phyloP scores from a whole-genome alignment of 2,113 vertebrate species.

The Labrus mixtus region DNA sequence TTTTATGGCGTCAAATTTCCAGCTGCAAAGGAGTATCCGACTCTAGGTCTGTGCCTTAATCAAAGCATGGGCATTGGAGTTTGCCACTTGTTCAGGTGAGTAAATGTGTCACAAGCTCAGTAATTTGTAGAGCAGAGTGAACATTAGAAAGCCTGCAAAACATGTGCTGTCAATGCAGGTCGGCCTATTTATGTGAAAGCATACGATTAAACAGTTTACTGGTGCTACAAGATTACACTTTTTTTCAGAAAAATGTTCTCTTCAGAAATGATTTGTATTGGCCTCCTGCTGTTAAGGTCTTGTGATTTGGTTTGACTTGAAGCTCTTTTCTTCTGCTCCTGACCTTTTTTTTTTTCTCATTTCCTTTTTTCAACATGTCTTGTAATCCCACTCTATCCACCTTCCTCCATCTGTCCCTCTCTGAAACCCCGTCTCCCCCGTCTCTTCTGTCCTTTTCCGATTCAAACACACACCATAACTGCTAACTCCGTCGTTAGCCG shows the following conservation, averaged over 20 bases:
- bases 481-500: slow-evolving; percentile 50
- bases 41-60: slow-evolving; percentile 39
- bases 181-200: too few species aligned
- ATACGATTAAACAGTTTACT: not conserved
- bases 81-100: slow-evolving; percentile 19
- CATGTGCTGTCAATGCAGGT: not conserved
- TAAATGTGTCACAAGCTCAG: slow-evolving; percentile 30
- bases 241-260: slow-evolving; percentile 6
- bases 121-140: not conserved
- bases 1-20: not conserved
- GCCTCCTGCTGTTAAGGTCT: not conserved
- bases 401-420: not conserved
- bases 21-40: slow-evolving; percentile 15
- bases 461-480: slow-evolving; percentile 4
- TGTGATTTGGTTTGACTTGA: slow-evolving; percentile 22
- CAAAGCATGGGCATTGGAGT: slow-evolving; percentile 4
- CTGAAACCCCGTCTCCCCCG: not conserved
- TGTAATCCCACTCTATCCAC: not conserved
- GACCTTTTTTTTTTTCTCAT: slow-evolving; percentile 26
- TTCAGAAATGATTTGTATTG: not conserved
- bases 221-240: not conserved
- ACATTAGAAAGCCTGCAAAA: not conserved
- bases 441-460: slow-evolving; percentile 8
- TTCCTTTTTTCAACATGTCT: slow-evolving; percentile 21
- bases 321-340: not conserved